Evolutionary conservation across 2,888 invertebrate genomes (phyloP), one percentile per base, ranked within the genome.

Genomic region (Mongoloraphidia duomilia): DNA sequence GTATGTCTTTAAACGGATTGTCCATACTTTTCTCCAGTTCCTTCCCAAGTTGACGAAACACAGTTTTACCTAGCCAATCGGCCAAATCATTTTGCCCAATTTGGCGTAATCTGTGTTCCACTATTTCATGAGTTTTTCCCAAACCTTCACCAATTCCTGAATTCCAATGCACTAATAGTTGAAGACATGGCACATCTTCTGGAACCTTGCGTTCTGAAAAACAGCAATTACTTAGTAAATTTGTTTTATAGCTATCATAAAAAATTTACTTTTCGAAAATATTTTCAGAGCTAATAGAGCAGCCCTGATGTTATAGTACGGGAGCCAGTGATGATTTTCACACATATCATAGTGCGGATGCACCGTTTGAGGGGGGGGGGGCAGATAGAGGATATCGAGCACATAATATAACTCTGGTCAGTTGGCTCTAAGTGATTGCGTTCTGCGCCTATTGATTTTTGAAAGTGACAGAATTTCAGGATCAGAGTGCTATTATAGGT

Each of bases 151-250:
- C 36, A 2, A 59, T 59, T 9, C 63, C 60, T 5, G 65, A 65
- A 49, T 77, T 77, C 79, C 80, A 82, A 56, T 75, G 72, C 1
- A 75, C 56, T 2, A 82, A 64, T 9, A 77, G 68, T 13, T 72
- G 63, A 5, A 79, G 59, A 55, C 82, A 82, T 1, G 75, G 61
- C 1, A 72, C 59, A 44, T 74, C 71, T 55, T 68, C 65, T 11
- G 74, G 70, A 39, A 77, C 59, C 51, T 67, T 68, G 34, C 67
- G 63, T 49, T 68, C 72, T 65, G 57, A 59, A 54, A 49, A 14
- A 8, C 10, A 34, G 6, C 1, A 8, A 34, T 11, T 34, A 33
- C 8, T 11, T 14, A 8, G 34, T 47, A n/a, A n/a, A n/a, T n/a
- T n/a, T n/a, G n/a, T 49, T 42, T n/a, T 12, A n/a, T 41, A 34